These are phyloP conservation scores for Bugula neritina DNA, from an alignment of 2,888 invertebrate species.

Conservation along the genomic window DNA sequence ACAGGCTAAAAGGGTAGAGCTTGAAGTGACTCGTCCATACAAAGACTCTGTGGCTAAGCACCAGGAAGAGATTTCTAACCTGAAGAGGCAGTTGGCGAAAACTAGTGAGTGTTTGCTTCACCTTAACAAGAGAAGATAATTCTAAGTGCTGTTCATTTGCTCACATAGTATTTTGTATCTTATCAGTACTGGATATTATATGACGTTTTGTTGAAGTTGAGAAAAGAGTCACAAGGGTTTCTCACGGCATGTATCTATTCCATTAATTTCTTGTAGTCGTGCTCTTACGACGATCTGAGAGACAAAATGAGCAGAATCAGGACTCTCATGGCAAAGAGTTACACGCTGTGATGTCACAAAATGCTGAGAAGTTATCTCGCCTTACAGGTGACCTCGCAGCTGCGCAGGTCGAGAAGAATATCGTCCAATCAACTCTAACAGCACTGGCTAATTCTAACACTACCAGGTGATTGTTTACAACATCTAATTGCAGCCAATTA, in stretches of 20 bases:
- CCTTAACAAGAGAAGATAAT: no score
- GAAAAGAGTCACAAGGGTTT: no score
- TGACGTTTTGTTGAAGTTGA: no score
- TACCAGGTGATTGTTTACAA: not conserved
- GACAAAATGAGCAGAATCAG: not conserved
- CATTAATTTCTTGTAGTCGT: constrained; percentile 12
- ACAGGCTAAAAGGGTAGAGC: not conserved
- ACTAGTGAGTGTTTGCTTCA: not conserved
- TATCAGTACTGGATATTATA: no score
- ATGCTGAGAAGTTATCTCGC: not conserved
- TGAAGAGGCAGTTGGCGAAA: not conserved
- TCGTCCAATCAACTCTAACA: not conserved
- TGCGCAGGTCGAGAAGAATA: constrained; percentile 5
- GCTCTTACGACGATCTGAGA: not conserved
- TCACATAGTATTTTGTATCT: no score
- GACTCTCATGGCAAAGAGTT: not conserved
- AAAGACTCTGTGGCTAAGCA: not conserved
- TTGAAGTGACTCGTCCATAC: not conserved
- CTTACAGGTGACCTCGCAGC: not conserved
- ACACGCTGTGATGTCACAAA: not conserved
- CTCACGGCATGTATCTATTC: no score
- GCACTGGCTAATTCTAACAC: not conserved
- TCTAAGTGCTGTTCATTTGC: no score
- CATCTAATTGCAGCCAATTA: no score
- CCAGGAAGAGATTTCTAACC: not conserved